A percentile compares a stretch with the other conserved stretches of the same genome.
phyloP scores from a whole-genome alignment of 2,888 invertebrate species.

The Synergus gifuensis region DNA sequence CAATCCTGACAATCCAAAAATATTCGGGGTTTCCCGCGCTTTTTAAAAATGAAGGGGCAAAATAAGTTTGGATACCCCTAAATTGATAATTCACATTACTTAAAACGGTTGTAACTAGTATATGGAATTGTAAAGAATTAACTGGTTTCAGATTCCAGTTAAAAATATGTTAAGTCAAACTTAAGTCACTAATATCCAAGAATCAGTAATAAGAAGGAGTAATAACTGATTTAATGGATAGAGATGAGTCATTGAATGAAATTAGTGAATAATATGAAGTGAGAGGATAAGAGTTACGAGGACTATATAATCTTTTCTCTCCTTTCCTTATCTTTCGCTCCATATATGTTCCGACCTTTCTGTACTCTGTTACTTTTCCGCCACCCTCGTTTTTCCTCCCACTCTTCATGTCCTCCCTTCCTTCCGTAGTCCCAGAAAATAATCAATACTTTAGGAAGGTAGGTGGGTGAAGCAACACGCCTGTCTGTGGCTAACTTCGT shows the following conservation, averaged over 20 bases:
- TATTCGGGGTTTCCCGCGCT: too few relatives aligned
- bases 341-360: conserved; percentile 50
- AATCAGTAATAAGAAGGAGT: too few relatives aligned
- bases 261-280: background rate
- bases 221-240: too few relatives aligned
- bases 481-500: conserved; percentile 61
- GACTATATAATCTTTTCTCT: conserved; percentile 36
- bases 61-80: too few relatives aligned
- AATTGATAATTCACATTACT: too few relatives aligned
- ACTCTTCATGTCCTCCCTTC: conserved; percentile 59
- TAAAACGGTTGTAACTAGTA: too few relatives aligned
- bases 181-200: too few relatives aligned
- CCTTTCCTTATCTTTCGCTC: conserved; percentile 47
- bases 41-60: too few relatives aligned
- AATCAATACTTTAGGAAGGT: conserved; percentile 75
- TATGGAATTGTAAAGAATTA: too few relatives aligned
- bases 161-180: too few relatives aligned
- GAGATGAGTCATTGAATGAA: background rate
- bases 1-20: too few relatives aligned
- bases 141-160: too few relatives aligned
- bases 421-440: conserved; percentile 68
- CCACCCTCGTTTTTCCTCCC: conserved; percentile 51
- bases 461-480: conserved; percentile 67
- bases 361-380: conserved; percentile 47
- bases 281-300: background rate